These are phyloP conservation scores for Entomobrya proxima DNA, from an alignment of 2,888 invertebrate species.

Conservation along the genomic window DNA sequence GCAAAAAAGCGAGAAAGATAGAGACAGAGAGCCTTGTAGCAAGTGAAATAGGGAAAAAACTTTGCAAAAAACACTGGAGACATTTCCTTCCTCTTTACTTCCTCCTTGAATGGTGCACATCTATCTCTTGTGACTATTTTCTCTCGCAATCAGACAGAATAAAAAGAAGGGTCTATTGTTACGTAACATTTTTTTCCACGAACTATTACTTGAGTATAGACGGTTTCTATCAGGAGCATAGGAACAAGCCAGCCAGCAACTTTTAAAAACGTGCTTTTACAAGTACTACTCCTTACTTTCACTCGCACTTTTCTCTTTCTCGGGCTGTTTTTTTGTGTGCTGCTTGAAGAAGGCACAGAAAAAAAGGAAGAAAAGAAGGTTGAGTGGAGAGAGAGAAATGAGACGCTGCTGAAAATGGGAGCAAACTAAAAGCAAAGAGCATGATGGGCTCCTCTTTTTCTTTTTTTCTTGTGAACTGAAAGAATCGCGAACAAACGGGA, in stretches of 20 bases:
- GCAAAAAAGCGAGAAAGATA: neutral
- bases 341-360: neutral
- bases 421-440: slow-evolving; percentile 26
- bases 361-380: neutral
- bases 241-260: neutral
- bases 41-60: neutral
- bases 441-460: slow-evolving; percentile 25
- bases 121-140: neutral
- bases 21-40: neutral
- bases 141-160: neutral
- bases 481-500: slow-evolving; percentile 42
- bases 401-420: slow-evolving; percentile 1
- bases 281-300: slow-evolving; percentile 4
- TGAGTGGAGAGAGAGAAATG: neutral
- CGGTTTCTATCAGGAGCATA: too few species aligned
- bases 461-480: neutral
- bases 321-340: too few species aligned
- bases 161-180: slow-evolving; percentile 20
- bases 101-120: neutral
- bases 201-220: neutral
- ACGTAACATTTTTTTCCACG: slow-evolving; percentile 29
- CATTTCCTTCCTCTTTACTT: neutral
- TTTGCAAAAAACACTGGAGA: neutral
- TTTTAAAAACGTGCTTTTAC: neutral
- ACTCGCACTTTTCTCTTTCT: neutral